Evolutionary conservation across 2,888 invertebrate species (phyloP), one percentile per base, ranked within the genome.

Genomic region (Himalopsyche anomala): DNA sequence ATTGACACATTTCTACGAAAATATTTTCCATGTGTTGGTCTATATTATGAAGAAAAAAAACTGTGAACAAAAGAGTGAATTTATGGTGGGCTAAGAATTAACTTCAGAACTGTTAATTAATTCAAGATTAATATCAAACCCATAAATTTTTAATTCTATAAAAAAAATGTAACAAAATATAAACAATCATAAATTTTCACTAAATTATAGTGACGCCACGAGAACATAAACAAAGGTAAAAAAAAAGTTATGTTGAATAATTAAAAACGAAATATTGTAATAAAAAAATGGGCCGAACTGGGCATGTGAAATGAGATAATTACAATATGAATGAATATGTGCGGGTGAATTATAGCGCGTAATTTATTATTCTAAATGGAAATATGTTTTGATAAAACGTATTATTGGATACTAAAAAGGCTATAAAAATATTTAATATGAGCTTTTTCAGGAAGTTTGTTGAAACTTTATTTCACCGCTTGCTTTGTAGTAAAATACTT

Each of bases 391-490:
- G 74, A 74, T 74, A 74, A 74, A 74, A 74, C 28, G 28, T 74
- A 36, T 74, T 74, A 74, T 74, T 74, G 28, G 74, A 74, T 74
- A 74, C 9, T 74, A 74, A 74, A 74, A 74, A 36, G 74, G 15
- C 36, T 15, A 36, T 74, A 74, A 74, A 74, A 74, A 74, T 74
- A 74, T 74, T 74, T 74, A 74, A 74, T 74, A 74, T 74, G 74
- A 74, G 36, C 74, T 74, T 74, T 74, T 74, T 74, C 74, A 74
- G 74, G 74, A 74, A 74, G 74, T 74, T 74, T 74, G 74, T 74
- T 36, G 36, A 74, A 74, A 74, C 74, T 74, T 74, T 38, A 74
- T 74, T 74, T 15, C 74, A 5, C 19, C 74, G 74, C 74, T 74
- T 74, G 36, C 36, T 74, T 74, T 74, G 74, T 74, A 74, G 74